phyloP scores from a whole-genome alignment of 1,140 invertebrate species.

The Gryon sp. region DNA sequence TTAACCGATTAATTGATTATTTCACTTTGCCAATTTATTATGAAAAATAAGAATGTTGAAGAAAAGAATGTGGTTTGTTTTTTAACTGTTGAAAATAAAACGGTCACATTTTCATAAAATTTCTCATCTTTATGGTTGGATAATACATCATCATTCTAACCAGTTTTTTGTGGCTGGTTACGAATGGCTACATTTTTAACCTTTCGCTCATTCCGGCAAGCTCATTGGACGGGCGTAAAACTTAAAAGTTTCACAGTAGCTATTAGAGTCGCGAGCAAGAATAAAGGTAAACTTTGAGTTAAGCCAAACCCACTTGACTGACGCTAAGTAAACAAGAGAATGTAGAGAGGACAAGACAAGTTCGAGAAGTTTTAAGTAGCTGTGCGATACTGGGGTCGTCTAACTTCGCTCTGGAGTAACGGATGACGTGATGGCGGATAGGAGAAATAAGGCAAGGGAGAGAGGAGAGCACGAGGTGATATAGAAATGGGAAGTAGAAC shows the following conservation, averaged over 20 bases:
- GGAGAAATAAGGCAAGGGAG: no score
- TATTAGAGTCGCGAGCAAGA: conserved; percentile 68
- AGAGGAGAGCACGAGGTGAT: no score
- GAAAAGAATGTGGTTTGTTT: no score
- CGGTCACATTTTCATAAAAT: neutral
- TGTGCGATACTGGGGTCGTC: conserved; percentile 69
- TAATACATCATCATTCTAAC: conserved; percentile 1
- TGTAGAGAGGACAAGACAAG: conserved; percentile 71
- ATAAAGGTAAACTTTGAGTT: conserved; percentile 75
- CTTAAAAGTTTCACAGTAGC: conserved; percentile 50
- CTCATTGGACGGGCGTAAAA: conserved; percentile 43
- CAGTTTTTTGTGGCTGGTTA: conserved; percentile 45
- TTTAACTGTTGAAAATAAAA: no score
- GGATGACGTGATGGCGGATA: conserved; percentile 33
- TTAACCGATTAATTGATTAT: no score
- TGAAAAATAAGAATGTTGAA: no score
- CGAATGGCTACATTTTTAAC: conserved; percentile 61
- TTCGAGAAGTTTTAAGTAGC: conserved; percentile 76
- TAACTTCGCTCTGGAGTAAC: conserved; percentile 34
- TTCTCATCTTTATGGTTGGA: conserved; percentile 16
- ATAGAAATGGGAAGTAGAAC: neutral
- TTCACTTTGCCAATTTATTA: no score
- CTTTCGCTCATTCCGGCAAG: conserved; percentile 31
- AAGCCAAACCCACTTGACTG: conserved; percentile 68
- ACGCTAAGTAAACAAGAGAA: conserved; percentile 64